These are phyloP conservation scores for Villa cingulata DNA, from an alignment of 2,888 invertebrate species.

Conservation along the genomic window DNA sequence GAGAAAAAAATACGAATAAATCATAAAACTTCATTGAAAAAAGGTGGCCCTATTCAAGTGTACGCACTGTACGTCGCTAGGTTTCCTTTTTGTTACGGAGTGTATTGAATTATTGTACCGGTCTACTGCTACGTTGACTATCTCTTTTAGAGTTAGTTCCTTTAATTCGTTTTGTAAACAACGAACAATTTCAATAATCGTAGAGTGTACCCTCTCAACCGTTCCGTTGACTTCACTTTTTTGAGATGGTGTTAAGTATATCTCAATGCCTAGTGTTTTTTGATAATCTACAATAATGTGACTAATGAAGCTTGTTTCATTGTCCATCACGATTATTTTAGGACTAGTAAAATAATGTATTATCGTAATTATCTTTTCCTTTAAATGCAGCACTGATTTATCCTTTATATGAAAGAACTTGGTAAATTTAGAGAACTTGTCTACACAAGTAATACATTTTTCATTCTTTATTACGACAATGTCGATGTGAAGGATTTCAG, in stretches of 20 bases:
- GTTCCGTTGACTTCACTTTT: neutral
- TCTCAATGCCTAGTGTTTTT: neutral
- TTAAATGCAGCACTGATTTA: slow-evolving; percentile 4
- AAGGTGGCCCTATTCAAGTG: too few relatives aligned
- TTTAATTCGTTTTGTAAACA: too few relatives aligned
- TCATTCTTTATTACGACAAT: neutral
- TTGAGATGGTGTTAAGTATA: neutral
- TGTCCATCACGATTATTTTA: neutral
- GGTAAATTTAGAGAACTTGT: slow-evolving; percentile 5
- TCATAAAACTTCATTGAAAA: too few relatives aligned
- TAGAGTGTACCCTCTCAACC: slow-evolving; percentile 1
- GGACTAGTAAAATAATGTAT: neutral
- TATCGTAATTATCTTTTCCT: slow-evolving; percentile 5
- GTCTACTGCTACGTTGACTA: too few relatives aligned
- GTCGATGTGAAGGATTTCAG: neutral
- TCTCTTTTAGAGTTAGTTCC: too few relatives aligned
- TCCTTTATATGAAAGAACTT: slow-evolving; percentile 5
- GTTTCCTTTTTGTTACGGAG: too few relatives aligned
- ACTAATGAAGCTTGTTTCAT: slow-evolving; percentile 5
- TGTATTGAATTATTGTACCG: too few relatives aligned
- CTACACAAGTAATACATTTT: neutral
- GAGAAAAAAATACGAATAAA: too few relatives aligned
- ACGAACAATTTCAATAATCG: slow-evolving; percentile 5
- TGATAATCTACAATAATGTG: slow-evolving; percentile 2
- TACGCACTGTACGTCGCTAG: too few relatives aligned